These are phyloP conservation scores for Acanthosepion esculentum DNA, from an alignment of 2,888 invertebrate genomes.

Conservation along the genomic window DNA sequence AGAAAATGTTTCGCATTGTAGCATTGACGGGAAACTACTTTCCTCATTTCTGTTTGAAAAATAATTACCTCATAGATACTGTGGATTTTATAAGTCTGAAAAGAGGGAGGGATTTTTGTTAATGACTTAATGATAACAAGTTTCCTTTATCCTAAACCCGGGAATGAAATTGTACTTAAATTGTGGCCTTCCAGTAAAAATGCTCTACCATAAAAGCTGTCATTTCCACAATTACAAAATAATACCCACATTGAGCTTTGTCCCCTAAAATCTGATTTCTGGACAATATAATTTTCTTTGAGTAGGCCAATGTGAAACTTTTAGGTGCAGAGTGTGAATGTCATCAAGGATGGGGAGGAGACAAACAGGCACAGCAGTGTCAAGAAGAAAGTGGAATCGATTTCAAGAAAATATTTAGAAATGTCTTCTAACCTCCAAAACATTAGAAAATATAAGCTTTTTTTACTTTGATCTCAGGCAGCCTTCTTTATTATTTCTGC, in stretches of 20 bases:
- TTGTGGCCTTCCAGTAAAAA: not conserved
- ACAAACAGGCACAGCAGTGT: slow-evolving; percentile 14
- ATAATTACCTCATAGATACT: not conserved
- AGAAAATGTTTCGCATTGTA: not conserved
- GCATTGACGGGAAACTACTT: not conserved
- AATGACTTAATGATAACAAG: not conserved
- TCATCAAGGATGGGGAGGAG: not conserved
- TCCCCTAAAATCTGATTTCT: slow-evolving; percentile 6
- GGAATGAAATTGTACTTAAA: not conserved
- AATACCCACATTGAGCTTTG: not conserved
- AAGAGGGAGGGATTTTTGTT: not conserved
- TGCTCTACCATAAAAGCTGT: not conserved
- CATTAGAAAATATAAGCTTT: not conserved
- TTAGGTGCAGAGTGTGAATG: not conserved
- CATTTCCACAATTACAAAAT: not conserved
- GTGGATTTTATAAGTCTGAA: not conserved
- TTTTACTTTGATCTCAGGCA: not conserved
- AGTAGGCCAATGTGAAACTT: not conserved
- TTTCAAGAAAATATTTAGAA: not conserved
- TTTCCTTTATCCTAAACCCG: not conserved
- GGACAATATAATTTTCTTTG: not conserved
- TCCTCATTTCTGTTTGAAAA: not conserved
- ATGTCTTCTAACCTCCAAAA: not conserved
- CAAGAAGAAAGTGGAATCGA: not conserved
- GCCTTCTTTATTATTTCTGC: not conserved